Conservation (phyloP, 2,113 vertebrate species). For the Todiramphus saurophagus region DNA sequence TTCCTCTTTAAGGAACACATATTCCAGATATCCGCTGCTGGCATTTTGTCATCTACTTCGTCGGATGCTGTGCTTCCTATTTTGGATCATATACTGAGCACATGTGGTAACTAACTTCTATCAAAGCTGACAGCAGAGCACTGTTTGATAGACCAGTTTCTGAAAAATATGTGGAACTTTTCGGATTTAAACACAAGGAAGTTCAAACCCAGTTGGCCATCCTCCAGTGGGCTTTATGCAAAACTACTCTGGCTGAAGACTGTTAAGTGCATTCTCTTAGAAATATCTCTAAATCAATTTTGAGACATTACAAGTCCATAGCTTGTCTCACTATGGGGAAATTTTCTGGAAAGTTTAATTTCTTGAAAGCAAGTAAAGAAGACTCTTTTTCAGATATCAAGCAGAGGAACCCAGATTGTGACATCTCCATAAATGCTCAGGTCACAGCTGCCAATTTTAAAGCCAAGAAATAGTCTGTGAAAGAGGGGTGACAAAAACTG, state of each 20-base stretch:
- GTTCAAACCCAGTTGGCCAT: background rate
- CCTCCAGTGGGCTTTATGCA: background rate
- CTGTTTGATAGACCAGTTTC: conserved; percentile 1
- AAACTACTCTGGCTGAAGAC: conserved; percentile 9
- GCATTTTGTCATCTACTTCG: conserved; percentile 27
- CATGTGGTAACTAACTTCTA: conserved; percentile 41
- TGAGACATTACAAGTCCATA: background rate
- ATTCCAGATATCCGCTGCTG: conserved; percentile 61
- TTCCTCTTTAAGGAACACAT: conserved; percentile 23
- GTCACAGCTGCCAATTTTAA: background rate
- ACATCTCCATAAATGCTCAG: background rate
- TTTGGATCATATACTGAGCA: conserved; percentile 24
- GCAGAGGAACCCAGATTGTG: background rate
- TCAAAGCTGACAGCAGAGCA: conserved; percentile 36
- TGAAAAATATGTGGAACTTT: conserved; percentile 22
- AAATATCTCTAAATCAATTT: conserved; percentile 35
- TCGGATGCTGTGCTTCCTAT: conserved; percentile 50
- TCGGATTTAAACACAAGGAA: background rate
- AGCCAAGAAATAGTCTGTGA: background rate
- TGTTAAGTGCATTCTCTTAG: background rate
- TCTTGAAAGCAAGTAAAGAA: conserved; percentile 1
- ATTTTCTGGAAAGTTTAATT: background rate
- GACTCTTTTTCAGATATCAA: conserved; percentile 32
- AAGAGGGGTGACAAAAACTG: background rate
- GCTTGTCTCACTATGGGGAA: background rate